A percentile compares a stretch with the other conserved stretches of the same genome.
These are phyloP conservation scores for Sylvia atricapilla DNA, from an alignment of 2,113 vertebrate genomes.

Conservation along the genomic window DNA sequence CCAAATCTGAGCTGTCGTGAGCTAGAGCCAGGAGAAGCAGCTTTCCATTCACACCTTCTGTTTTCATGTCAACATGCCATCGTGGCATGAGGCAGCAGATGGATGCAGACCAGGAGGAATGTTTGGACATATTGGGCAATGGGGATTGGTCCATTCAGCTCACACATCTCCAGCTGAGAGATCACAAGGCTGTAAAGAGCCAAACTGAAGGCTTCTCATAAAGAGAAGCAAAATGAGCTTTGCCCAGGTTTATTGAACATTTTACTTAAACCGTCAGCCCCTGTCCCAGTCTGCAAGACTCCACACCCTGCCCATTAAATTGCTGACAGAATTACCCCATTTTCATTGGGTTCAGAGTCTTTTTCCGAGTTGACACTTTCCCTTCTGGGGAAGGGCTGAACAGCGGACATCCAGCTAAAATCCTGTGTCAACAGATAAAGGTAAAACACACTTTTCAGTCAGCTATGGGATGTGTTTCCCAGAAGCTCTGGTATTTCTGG, in stretches of 20 bases:
- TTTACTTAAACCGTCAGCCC: neutral
- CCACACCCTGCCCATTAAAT: neutral
- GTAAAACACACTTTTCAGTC: neutral
- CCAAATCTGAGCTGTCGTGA: neutral
- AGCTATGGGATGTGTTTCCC: neutral
- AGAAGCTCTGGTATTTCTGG: neutral
- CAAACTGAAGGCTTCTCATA: neutral
- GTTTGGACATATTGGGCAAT: constrained; percentile 5
- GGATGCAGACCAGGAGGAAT: neutral
- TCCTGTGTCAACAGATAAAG: neutral
- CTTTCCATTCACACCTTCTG: constrained; percentile 25
- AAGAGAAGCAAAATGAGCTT: neutral
- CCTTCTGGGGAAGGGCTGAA: neutral
- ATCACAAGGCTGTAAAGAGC: neutral
- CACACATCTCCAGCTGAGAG: neutral
- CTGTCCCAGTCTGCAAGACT: neutral
- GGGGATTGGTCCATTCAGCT: neutral
- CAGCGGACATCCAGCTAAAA: neutral
- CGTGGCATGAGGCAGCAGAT: constrained; percentile 17
- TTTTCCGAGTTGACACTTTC: neutral
- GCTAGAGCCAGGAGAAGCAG: constrained; percentile 8
- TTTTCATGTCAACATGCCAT: neutral
- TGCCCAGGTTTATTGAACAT: neutral
- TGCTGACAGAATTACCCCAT: neutral
- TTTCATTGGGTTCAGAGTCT: neutral